These are phyloP conservation scores for Hofmannophila pseudospretella DNA, from an alignment of 2,888 invertebrate genomes.

Conservation along the genomic window DNA sequence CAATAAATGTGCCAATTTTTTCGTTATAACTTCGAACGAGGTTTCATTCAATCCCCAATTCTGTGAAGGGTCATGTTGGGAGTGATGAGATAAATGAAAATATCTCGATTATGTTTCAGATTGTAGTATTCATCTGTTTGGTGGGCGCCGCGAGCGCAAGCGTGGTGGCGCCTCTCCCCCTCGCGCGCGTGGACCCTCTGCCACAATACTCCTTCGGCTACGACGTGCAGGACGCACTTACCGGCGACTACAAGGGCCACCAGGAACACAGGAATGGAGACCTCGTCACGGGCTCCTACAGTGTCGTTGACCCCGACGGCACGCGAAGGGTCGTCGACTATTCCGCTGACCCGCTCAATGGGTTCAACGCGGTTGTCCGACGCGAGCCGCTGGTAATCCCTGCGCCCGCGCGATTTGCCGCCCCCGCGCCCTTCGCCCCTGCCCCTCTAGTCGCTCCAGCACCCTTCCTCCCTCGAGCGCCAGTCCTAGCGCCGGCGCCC, in stretches of 20 bases:
- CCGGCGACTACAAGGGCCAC: slow-evolving; percentile 79
- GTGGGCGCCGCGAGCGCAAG: slow-evolving; percentile 55
- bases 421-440: slow-evolving; percentile 37
- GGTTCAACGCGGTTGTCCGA: slow-evolving; percentile 77
- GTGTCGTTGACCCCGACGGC: slow-evolving; percentile 77
- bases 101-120: no score
- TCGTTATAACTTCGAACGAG: no score
- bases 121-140: slow-evolving; percentile 71
- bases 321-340: slow-evolving; percentile 77
- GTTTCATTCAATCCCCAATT: no score
- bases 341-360: slow-evolving; percentile 73
- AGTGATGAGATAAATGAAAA: no score
- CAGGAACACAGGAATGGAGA: slow-evolving; percentile 76
- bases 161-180: slow-evolving; percentile 52
- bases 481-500: slow-evolving; percentile 28
- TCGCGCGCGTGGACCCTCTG: slow-evolving; percentile 53
- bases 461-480: slow-evolving; percentile 26
- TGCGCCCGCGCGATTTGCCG: slow-evolving; percentile 37
- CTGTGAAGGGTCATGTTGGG: no score
- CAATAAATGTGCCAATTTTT: no score
- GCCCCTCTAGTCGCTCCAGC: slow-evolving; percentile 34
- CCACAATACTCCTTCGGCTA: slow-evolving; percentile 79
- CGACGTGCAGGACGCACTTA: slow-evolving; percentile 76
- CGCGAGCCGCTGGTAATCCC: slow-evolving; percentile 63
- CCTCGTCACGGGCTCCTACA: slow-evolving; percentile 76